Base-by-base conservation (phyloP, 2,888 invertebrate genomes). In the Malacosoma neustria region DNA sequence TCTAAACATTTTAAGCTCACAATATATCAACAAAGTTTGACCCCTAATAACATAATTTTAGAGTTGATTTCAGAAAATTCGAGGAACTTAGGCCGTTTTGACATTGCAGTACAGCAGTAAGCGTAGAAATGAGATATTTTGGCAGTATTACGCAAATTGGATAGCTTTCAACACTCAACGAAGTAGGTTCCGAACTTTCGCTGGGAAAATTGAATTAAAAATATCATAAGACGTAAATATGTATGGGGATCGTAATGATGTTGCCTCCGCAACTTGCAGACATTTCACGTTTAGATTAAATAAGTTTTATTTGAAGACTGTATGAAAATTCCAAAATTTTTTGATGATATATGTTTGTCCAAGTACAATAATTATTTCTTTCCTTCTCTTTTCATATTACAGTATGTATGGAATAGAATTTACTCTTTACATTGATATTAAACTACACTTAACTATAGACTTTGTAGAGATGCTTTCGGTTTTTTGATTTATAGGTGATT, bases 51-150 rank as follows among this genome's bases (percentile, higher is more conserved):
- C 0, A 11, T 29, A 1, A 0, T 0, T 2, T 38, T 58, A 48
- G 49, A 49, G 37, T 41, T 29, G 37, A 46, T 62, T 65, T 66
- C 46, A 34, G 3, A 14, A n/a, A 1, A 11, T 36, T 13, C 13
- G 34, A 39, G 43, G 44, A 42, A 44, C 49, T 60, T 69, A 57
- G 43, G 56, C 48, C 61, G 40, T 67, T 68, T 58, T 47, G 42
- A 45, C 35, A 41, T 46, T 46, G 49, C 41, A 49, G 42, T 50
- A 57, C 49, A 56, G 60, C 71, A 77, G 75, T 75, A 72, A 82
- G 79, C 81, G 84, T 80, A 85, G 85, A 85, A 85, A 85, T 85
- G 84, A 85, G 85, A 85, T 85, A 85, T 85, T 85, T 85, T 82
- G 85, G 81, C 74, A 84, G 85, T 85, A 85, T 85, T 85, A 85